Evolutionary conservation across 35 echinoderm and acorn worm species (phyloP), one percentile per base, ranked within the genome.

Genomic region (Nesometra sesokonis): DNA sequence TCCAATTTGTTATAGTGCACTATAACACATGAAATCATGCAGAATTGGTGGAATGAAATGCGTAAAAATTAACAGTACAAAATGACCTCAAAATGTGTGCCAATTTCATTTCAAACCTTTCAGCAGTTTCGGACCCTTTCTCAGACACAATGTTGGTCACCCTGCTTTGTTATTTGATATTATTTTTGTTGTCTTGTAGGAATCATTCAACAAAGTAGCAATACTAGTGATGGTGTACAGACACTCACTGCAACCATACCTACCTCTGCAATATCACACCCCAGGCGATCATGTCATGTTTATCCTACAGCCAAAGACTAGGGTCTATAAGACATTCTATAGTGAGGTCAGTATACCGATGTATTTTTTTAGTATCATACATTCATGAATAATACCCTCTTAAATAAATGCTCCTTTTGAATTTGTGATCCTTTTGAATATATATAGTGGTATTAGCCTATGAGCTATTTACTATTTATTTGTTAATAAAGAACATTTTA

Each of bases 191-290:
- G 52, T 82, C 82, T 17, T 83, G 3, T 77, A 97, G 95, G 92
- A 87, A 82, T 97, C 95, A 21, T 89, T 87, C 77, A 93, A 90
- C 80, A 85, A 84, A 43, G 85, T 93, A 35, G 89, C 84, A 33
- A 86, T 84, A 31, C 77, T 97, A 35, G 84, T 93, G 35, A 85
- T 97, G 13, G 92, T 90, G 32, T 97, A 97, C 85, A 83, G 92
- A 85, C 92, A 91, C 88, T 97, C 95, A 43, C 78, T 97, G 21
- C 86, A 91, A 37, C 88, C 91, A 32, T 97, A 91, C 37, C 95
- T 94, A 13, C 95, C 95, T 31, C 76, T 93, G 29, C 86, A 89
- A 29, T 94, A 91, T 67, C 95, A 97, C 82, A 89, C 84, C 33
- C n/a, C 46, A 30, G 95, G 86, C 7, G 92, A 97, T 80, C 85